Base-by-base conservation (phyloP, 2,888 invertebrate genomes). In the Nomada ferruginata region DNA sequence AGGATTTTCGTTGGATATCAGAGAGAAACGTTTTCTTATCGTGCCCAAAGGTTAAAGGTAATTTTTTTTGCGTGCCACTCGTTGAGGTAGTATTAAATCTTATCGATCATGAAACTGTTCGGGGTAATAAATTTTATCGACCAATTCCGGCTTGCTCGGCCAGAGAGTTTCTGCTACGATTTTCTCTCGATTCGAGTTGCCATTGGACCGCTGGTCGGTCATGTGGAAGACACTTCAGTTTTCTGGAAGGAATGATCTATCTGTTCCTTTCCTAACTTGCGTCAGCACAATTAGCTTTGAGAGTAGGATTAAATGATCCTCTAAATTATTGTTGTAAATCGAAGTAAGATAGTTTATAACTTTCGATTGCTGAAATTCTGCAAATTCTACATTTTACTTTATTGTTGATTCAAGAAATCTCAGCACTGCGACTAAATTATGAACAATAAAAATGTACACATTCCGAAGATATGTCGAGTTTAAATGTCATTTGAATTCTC, bases 1-100 rank as follows among this genome's bases (percentile, higher is more conserved):
- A 57, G 47, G 66, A 47, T 73, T 47, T 29, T 11, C 20, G 36
- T 18, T 29, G 47, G 36, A 73, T 36, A 65, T 65, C 72, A 29
- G 36, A 53, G n/a, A n/a, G 69, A 57, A 59, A 50, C 29, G 23
- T 15, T 60, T 57, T 61, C 77, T 73, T 77, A 72, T 59, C 60
- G 44, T 29, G 64, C 15, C 18, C 23, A 26, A 11, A 4, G 1
- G 29, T n/a, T 52, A 50, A 23, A 18, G 23, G 52, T 71, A 65
- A 65, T 52, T 47, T 47, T 47, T 66, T 59, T 59, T 20, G 23
- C 13, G 60, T 42, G 60, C 52, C 42, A 60, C 59, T 80, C 76
- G 66, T 79, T 55, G 36, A 20, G 7, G 0, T 13, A n/a, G 57
- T 64, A 74, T 78, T 74, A 68, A 63, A 52, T 52, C 74, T 53